A percentile compares a stretch with the other conserved stretches of the same genome.
phyloP scores from a whole-genome alignment of 1,140 invertebrate species.

The Chrysomallon squamiferum region DNA sequence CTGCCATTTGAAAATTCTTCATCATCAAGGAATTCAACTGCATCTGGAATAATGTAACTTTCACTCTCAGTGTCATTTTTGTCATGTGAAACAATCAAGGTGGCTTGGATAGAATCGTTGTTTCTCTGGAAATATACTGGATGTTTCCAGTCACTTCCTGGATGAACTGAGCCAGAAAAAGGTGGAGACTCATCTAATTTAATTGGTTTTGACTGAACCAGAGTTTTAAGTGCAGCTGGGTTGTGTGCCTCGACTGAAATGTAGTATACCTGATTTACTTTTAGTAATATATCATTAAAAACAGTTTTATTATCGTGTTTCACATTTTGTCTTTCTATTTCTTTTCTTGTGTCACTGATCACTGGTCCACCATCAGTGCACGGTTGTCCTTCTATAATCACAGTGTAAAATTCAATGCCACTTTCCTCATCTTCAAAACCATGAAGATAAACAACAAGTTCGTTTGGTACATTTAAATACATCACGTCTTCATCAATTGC shows the following conservation, averaged over 20 bases:
- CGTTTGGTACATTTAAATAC: neutral
- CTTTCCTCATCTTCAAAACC: constrained; percentile 1
- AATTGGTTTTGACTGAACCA: neutral
- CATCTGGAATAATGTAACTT: neutral
- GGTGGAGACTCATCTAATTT: neutral
- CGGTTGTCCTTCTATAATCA: neutral
- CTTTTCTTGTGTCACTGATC: neutral
- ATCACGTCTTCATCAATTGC: neutral
- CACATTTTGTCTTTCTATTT: neutral
- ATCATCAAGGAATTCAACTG: neutral
- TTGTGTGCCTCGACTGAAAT: neutral
- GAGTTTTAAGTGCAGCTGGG: neutral
- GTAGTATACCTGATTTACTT: neutral
- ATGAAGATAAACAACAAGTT: neutral
- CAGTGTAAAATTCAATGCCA: neutral
- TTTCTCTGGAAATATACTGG: neutral
- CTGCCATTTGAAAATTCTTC: neutral
- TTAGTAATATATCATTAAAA: neutral
- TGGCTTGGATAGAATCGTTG: neutral
- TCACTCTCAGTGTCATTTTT: neutral
- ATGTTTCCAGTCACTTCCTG: neutral
- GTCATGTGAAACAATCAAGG: neutral
- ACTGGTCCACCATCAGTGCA: neutral
- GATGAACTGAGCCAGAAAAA: neutral
- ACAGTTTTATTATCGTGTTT: neutral